phyloP scores from a whole-genome alignment of 2,888 invertebrate genomes.

The Brachyopa scutellaris region DNA sequence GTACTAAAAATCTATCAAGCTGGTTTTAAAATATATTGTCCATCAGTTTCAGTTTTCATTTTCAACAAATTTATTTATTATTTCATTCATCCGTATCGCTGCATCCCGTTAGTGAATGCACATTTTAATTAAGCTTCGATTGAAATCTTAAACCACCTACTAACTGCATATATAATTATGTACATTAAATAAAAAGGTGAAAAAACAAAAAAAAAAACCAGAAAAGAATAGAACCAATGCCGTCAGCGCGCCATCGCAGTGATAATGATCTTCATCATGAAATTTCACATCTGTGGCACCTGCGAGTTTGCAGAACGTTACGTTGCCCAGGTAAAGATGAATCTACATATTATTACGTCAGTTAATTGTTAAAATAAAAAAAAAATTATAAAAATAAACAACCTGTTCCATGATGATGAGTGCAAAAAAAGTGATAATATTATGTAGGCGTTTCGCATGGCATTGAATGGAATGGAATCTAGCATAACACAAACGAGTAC shows the following conservation, averaged over 20 bases:
- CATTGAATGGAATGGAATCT: not conserved
- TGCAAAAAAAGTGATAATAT: not conserved
- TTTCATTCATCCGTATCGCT: not conserved
- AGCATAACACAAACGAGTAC: not conserved
- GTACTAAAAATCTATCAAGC: too few species aligned
- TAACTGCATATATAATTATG: not conserved
- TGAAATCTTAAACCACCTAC: not conserved
- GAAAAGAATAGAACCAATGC: not conserved
- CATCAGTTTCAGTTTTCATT: not conserved
- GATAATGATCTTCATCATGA: constrained; percentile 35
- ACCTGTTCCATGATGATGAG: constrained; percentile 21
- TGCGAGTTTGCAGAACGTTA: constrained; percentile 4
- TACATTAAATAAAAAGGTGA: not conserved
- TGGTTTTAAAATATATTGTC: not conserved
- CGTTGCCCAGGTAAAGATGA: not conserved
- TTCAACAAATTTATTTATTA: not conserved
- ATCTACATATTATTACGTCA: too few species aligned
- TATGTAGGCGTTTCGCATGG: not conserved
- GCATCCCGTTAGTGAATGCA: not conserved
- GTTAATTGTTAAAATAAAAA: too few species aligned
- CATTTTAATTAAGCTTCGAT: not conserved
- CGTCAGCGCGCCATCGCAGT: not conserved
- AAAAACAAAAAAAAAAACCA: too few species aligned
- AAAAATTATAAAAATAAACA: not conserved
- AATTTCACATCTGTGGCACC: constrained; percentile 17